Conservation (phyloP, 1,140 invertebrate genomes). For the Drosophila sulfurigaster region DNA sequence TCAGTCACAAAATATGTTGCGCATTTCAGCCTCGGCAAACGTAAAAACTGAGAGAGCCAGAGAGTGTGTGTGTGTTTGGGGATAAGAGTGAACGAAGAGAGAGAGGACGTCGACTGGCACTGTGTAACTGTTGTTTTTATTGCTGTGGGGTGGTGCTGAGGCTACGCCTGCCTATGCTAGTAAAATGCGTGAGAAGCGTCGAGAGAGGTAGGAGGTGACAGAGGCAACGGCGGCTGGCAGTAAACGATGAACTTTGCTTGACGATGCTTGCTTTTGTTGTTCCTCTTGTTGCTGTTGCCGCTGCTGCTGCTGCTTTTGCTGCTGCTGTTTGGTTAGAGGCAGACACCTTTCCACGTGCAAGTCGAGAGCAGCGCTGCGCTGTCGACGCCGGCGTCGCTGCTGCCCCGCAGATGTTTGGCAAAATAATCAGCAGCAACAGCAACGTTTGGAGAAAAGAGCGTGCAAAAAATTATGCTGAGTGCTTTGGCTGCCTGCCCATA, state of each 20-base stretch:
- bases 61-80: slow-evolving; percentile 14
- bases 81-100: slow-evolving; percentile 22
- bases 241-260: slow-evolving; percentile 81
- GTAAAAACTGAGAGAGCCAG: slow-evolving; percentile 10
- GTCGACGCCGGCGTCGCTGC: slow-evolving; percentile 26
- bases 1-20: slow-evolving; percentile 80
- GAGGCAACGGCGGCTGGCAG: slow-evolving; percentile 45
- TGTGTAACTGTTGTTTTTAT: slow-evolving; percentile 77
- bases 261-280: slow-evolving; percentile 59
- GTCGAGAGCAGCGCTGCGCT: slow-evolving; percentile 9
- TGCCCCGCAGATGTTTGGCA: slow-evolving; percentile 64
- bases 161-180: slow-evolving; percentile 44
- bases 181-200: slow-evolving; percentile 72
- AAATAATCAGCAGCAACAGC: slow-evolving; percentile 73
- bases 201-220: slow-evolving; percentile 42
- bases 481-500: slow-evolving; percentile 77
- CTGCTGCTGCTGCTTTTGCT: slow-evolving; percentile 53
- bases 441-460: slow-evolving; percentile 75
- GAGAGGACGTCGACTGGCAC: slow-evolving; percentile 26
- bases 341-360: slow-evolving; percentile 73
- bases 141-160: slow-evolving; percentile 38
- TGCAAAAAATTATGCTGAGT: slow-evolving; percentile 81
- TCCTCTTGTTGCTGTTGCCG: slow-evolving; percentile 39
- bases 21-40: slow-evolving; percentile 58
- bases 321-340: slow-evolving; percentile 44